Conservation (phyloP, 2,113 vertebrate species). For the Eurypyga helias region DNA sequence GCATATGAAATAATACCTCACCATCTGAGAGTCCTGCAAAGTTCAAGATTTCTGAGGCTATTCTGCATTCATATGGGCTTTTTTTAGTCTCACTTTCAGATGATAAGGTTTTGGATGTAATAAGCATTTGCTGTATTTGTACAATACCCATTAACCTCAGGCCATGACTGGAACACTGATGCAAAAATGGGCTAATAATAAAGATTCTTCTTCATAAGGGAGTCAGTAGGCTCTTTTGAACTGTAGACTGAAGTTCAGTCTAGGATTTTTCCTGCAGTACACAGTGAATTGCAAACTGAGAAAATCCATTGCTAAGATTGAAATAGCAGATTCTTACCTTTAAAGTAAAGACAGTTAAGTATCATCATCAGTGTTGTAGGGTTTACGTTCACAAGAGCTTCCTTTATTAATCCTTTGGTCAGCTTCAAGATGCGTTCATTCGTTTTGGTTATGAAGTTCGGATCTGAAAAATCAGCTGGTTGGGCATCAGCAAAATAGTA, state of each 20-base stretch:
- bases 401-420: conserved; percentile 93
- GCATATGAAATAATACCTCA: neutral
- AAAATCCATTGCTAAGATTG: neutral
- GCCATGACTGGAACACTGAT: neutral
- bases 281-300: neutral
- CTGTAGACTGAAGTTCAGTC: neutral
- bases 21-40: neutral
- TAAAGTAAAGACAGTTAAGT: conserved; percentile 97
- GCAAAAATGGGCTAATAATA: neutral
- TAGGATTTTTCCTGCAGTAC: neutral
- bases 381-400: conserved; percentile 85
- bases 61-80: neutral
- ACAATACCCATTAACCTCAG: neutral
- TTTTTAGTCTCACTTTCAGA: neutral
- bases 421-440: conserved; percentile 89
- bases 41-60: neutral
- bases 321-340: conserved; percentile 82
- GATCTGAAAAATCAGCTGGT: conserved; percentile 87
- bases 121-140: neutral
- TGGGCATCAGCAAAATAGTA: conserved; percentile 93
- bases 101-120: neutral
- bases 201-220: neutral
- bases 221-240: neutral
- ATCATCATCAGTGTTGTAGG: conserved; percentile 90
- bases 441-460: conserved; percentile 83